A percentile compares a stretch with the other conserved stretches of the same genome.
Evolutionary conservation across 92 coral and sea anemone species (phyloP).

Genomic region (Isaurus tuberculatus): DNA sequence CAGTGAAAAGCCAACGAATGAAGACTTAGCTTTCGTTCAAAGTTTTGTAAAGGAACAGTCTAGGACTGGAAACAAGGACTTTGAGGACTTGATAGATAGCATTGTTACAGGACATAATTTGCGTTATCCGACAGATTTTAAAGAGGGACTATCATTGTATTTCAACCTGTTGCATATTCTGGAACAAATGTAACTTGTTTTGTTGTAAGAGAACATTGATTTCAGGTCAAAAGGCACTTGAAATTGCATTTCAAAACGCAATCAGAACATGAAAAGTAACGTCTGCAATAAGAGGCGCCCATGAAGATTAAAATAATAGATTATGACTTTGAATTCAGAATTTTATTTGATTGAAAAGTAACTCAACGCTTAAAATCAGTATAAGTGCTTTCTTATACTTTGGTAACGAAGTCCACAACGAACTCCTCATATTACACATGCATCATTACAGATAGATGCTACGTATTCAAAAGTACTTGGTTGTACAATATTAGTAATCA

Average conservation of each 20-base stretch:
- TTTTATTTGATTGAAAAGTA: too few relatives aligned
- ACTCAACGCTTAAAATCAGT: too few relatives aligned
- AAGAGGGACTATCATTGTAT: conserved; percentile 15
- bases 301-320: too few relatives aligned
- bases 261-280: neutral
- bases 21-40: conserved; percentile 17
- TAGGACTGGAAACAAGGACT: conserved; percentile 35
- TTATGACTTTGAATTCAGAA: too few relatives aligned
- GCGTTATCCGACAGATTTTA: neutral
- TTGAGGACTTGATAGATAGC: conserved; percentile 2
- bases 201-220: conserved; percentile 11
- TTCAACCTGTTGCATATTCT: conserved; percentile 11
- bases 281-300: neutral
- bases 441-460: too few relatives aligned
- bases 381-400: too few relatives aligned
- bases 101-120: conserved; percentile 5
- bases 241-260: neutral
- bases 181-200: conserved; percentile 2
- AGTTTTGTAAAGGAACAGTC: conserved; percentile 10
- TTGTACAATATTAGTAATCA: too few relatives aligned
- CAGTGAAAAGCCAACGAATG: neutral
- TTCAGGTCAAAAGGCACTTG: neutral
- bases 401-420: too few relatives aligned
- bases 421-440: too few relatives aligned
- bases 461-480: too few relatives aligned